Evolutionary conservation across 2,797 vertebrate genomes (phyloP), one percentile per base, ranked within the genome.

Genomic region (Chelon labrosus): DNA sequence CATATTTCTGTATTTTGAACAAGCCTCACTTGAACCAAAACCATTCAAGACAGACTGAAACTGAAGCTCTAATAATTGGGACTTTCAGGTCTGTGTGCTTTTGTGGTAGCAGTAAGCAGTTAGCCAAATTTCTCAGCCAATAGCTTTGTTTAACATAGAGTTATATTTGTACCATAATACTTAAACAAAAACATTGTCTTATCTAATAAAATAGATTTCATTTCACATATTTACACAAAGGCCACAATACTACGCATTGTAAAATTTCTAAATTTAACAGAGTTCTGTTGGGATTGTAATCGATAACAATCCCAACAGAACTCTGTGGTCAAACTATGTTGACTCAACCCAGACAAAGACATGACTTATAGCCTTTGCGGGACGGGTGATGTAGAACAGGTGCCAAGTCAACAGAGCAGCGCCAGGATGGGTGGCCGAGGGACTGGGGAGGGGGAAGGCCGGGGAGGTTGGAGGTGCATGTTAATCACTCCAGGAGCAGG

Each of bases 401-500:
- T 94, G 93, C 91, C 90, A 88, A 80, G 77, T 72, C 76, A 77
- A 65, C 76, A 53, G 60, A 62, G 71, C 64, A 31, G 70, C 77
- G 89, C 89, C 90, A 92, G 90, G 81, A 70, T 75, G 78, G 80
- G 79, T 58, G 75, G 80, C 74, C 5, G 79, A 81, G 70, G 71
- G 74, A 75, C 70, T 50, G 63, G 72, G 56, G 71, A 69, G 46
- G 42, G 79, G 72, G 77, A 75, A 84, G 85, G 83, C 79, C 77
- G 49, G 50, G 51, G 85, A 82, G 84, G 80, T 85, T 81, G 88
- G 88, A 86, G 86, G 84, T 90, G 93, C 91, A 94, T 94, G 92
- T 92, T 91, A 95, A 95, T 91, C 75, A 77, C 85, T 37, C 77
- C 57, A 88, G 80, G 76, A 85, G 82, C 85, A 79, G 89, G 73